Evolutionary conservation across 2,888 invertebrate genomes (phyloP).

Genomic region (Fissipunctia ypsillon): DNA sequence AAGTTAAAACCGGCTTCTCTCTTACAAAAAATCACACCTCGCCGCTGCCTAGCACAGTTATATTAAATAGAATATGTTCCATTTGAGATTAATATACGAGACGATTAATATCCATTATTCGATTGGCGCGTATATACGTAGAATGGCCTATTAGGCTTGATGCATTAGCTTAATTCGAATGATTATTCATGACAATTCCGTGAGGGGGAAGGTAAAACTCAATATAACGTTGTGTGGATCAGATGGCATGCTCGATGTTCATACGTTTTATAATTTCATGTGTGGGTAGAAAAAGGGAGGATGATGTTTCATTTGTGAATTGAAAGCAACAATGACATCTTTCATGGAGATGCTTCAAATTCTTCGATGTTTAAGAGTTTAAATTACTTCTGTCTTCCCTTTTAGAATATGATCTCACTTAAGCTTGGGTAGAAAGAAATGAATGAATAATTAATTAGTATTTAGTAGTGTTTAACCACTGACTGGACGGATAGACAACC

Average conservation of each 20-base stretch:
- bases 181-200: conserved; percentile 69
- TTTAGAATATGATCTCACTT: not conserved
- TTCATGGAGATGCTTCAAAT: not conserved
- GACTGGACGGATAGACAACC: too few relatives aligned
- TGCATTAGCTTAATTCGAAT: conserved; percentile 71
- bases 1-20: too few relatives aligned
- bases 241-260: conserved; percentile 18
- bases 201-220: conserved; percentile 42
- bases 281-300: conserved; percentile 13
- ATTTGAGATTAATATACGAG: conserved; percentile 50
- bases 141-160: conserved; percentile 63
- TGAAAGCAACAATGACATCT: conserved; percentile 11
- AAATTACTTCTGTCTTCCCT: not conserved
- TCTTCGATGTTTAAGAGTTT: not conserved
- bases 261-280: conserved; percentile 44
- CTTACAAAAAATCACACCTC: too few relatives aligned
- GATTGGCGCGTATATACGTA: conserved; percentile 56
- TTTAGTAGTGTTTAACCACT: too few relatives aligned
- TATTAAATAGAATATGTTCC: conserved; percentile 31
- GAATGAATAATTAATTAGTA: too few relatives aligned
- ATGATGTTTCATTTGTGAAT: conserved; percentile 40
- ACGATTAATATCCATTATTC: conserved; percentile 65
- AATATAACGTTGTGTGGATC: conserved; percentile 37
- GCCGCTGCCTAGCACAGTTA: not conserved
- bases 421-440: too few relatives aligned